Evolutionary conservation across 2,113 vertebrate genomes (phyloP), one percentile per base, ranked within the genome.

Genomic region (Ochotona curzoniae): DNA sequence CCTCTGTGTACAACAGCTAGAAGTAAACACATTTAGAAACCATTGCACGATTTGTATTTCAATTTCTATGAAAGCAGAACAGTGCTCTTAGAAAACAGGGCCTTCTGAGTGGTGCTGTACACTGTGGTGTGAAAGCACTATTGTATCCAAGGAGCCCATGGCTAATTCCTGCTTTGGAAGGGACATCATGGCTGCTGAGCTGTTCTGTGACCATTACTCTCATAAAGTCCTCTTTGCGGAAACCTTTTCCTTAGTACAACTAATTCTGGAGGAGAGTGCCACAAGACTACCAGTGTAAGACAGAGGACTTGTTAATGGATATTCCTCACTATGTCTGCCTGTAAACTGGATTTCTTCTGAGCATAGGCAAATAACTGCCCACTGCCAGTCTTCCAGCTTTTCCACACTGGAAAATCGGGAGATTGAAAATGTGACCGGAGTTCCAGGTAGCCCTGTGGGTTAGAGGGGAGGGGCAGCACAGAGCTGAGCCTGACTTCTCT

Each of bases 11-110:
- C 38, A 84, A 84, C 17, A 89, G 28, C 38, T 86, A 88, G 81
- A 66, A 44, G 61, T 69, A 80, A 71, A 83, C 60, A 67, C 61
- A 18, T 67, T 61, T 57, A 75, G 61, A 51, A 74, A 49, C 61
- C 5, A 54, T 28, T 8, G 23, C 20, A 71, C 12, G 30, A 20
- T 89, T 74, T 51, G 74, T 67, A 80, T 75, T n/a, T 35, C 51
- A 57, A 38, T 47, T 61, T 85, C 49, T 70, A 14, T 44, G n/a
- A 54, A 30, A 30, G 51, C 10, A 80, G 86, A 51, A 75, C 2
- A 1, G 35, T 30, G n/a, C 3, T 21, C 30, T 26, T 18, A 5
- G 8, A 5, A 0, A 35, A 1, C 7, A 21, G 69, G 6, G 1
- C n/a, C 44, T 85, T 81, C 49, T 63, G 47, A 79, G 35, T 51